These are phyloP conservation scores for Bradynema listronoti DNA, from an alignment of 1,140 invertebrate genomes.

Conservation along the genomic window DNA sequence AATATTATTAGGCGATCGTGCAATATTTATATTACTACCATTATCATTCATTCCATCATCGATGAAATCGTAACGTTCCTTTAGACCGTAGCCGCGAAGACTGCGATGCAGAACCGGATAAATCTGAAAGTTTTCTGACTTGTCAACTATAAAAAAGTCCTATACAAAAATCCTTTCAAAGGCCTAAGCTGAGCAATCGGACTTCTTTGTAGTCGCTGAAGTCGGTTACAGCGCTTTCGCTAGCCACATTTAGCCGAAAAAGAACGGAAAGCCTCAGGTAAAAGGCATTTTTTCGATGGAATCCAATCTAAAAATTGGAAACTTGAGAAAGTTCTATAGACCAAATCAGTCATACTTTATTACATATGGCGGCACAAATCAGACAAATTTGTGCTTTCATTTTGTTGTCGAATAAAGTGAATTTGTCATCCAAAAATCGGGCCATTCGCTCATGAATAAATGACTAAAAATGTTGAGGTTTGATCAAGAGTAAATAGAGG, in stretches of 20 bases:
- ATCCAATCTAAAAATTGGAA: conserved; percentile 46
- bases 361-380: conserved; percentile 6
- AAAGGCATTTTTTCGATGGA: conserved; percentile 48
- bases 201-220: conserved; percentile 21
- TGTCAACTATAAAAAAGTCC: background rate
- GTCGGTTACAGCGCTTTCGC: conserved; percentile 38
- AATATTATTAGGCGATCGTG: too few species aligned
- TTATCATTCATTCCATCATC: too few species aligned
- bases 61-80: background rate
- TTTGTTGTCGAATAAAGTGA: conserved; percentile 45
- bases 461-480: conserved; percentile 19
- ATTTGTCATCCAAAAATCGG: conserved; percentile 53
- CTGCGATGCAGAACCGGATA: conserved; percentile 52
- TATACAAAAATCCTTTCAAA: conserved; percentile 1
- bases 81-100: conserved; percentile 48
- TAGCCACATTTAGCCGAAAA: conserved; percentile 42
- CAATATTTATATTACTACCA: too few species aligned
- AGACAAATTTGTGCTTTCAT: conserved; percentile 34
- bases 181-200: conserved; percentile 1
- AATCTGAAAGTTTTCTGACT: conserved; percentile 26
- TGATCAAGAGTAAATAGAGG: background rate
- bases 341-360: background rate
- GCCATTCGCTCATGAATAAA: conserved; percentile 55
- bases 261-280: conserved; percentile 51
- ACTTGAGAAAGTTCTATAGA: background rate